Conservation (phyloP, 2,113 vertebrate genomes). For the Butorides virescens region DNA sequence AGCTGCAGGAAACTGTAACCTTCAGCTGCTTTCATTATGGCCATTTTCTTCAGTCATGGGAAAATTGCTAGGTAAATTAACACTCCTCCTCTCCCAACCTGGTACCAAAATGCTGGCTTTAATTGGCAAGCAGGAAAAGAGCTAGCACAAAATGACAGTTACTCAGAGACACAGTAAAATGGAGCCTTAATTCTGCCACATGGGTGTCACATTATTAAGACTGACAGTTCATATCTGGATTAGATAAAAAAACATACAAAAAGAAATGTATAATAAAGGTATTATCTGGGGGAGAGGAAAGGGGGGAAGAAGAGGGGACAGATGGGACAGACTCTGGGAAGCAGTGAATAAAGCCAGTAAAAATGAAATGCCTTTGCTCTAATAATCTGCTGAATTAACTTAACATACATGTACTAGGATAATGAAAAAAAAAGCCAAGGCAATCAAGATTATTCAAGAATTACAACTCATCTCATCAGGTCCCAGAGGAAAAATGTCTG, state of each 20-base stretch:
- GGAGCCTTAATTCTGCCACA: not conserved
- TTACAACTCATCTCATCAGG: not conserved
- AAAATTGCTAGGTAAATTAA: not conserved
- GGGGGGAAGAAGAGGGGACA: too few relatives aligned
- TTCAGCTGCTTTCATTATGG: not conserved
- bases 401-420: not conserved
- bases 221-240: not conserved
- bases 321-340: not conserved
- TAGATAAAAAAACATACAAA: not conserved
- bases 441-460: slow-evolving; percentile 4
- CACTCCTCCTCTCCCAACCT: not conserved
- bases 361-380: not conserved
- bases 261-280: not conserved
- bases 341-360: not conserved
- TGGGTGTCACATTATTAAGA: not conserved
- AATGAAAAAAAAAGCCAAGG: not conserved
- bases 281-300: not conserved
- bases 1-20: not conserved
- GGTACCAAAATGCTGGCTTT: not conserved
- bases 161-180: not conserved
- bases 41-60: not conserved
- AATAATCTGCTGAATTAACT: not conserved
- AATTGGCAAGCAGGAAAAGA: not conserved
- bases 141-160: not conserved
- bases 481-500: not conserved